phyloP scores from a whole-genome alignment of 92 coral and sea anemone genomes.

The Metridium senile region DNA sequence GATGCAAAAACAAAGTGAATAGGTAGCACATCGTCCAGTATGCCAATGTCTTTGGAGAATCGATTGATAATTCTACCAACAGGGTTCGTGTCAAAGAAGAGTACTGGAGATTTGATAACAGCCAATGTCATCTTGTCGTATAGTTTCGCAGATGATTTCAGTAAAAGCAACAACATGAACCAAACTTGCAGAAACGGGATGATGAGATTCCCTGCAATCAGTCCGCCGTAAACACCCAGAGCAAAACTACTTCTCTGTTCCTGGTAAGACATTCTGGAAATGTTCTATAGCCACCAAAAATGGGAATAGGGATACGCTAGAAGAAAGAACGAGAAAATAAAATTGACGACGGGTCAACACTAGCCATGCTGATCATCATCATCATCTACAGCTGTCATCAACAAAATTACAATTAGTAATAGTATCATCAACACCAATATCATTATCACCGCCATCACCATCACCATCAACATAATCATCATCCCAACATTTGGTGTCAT shows the following conservation, averaged over 20 bases:
- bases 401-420: too few species aligned
- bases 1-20: not conserved
- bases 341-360: too few species aligned
- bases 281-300: not conserved
- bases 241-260: not conserved
- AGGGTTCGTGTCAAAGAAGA: conserved; percentile 59
- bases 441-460: too few species aligned
- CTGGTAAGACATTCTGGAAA: not conserved
- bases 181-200: conserved; percentile 12
- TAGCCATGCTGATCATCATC: not conserved
- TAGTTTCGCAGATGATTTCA: conserved; percentile 46
- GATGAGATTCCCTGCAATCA: conserved; percentile 28
- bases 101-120: conserved; percentile 46
- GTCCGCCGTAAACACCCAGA: conserved; percentile 50
- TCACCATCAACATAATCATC: too few species aligned
- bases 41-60: conserved; percentile 34
- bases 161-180: conserved; percentile 23
- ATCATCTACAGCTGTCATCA: not conserved
- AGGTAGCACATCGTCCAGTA: conserved; percentile 21
- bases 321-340: not conserved
- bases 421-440: too few species aligned
- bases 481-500: too few species aligned
- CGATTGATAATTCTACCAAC: conserved; percentile 41
- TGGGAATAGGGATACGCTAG: not conserved
- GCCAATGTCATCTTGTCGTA: conserved; percentile 53